phyloP scores from a whole-genome alignment of 2,888 invertebrate species.

The Invenusta paracnida region DNA sequence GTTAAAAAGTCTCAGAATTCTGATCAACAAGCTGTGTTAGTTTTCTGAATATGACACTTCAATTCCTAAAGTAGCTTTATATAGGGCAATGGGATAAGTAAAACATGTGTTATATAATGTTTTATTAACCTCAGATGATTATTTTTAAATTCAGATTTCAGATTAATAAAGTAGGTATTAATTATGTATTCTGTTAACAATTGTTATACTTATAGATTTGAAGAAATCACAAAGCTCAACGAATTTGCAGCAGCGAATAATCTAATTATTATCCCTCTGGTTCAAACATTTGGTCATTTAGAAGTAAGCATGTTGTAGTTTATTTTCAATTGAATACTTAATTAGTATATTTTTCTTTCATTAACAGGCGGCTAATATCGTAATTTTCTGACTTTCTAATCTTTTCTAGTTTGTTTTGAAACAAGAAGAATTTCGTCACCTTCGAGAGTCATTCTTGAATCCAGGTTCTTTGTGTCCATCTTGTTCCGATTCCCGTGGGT shows the following conservation, averaged over 20 bases:
- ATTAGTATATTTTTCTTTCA: no score
- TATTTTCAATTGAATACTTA: no score
- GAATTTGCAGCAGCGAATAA: neutral
- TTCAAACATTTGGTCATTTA: constrained; percentile 39
- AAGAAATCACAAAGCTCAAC: neutral
- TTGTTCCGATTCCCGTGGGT: constrained; percentile 15
- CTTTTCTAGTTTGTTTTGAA: constrained; percentile 68
- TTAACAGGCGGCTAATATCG: no score
- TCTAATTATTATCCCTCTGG: constrained; percentile 28
- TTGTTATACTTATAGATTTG: neutral
- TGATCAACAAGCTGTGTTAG: no score
- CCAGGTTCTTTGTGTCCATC: constrained; percentile 69
- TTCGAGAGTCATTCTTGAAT: constrained; percentile 68
- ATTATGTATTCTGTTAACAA: no score
- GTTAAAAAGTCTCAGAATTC: no score
- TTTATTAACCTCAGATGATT: no score
- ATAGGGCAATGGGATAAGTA: no score
- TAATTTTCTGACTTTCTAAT: constrained; percentile 20
- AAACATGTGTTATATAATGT: no score
- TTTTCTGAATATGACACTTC: no score
- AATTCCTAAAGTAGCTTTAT: no score
- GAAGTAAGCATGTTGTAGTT: constrained; percentile 19
- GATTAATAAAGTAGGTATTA: no score
- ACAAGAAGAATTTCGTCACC: constrained; percentile 66
- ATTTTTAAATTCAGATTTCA: neutral